phyloP scores from a whole-genome alignment of 2,888 invertebrate genomes.

The Drosophila limbata region DNA sequence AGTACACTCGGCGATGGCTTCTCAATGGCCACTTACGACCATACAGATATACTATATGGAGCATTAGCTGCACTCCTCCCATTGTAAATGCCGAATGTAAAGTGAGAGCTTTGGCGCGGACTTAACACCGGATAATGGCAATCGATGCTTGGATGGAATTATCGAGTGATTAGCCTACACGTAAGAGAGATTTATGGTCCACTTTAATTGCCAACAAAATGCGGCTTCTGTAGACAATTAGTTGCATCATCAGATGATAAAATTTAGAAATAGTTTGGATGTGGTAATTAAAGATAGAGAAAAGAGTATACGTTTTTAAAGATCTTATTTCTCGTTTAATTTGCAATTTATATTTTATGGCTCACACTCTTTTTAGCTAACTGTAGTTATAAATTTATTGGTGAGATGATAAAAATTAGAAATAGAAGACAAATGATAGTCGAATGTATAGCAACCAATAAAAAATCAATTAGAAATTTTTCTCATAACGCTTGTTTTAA shows the following conservation, averaged over 20 bases:
- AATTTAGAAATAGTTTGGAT: neutral
- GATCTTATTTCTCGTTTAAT: neutral
- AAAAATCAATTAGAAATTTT: too few relatives aligned
- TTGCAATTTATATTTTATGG: too few relatives aligned
- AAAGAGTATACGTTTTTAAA: neutral
- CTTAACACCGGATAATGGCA: conserved; percentile 53
- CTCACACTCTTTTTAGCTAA: too few relatives aligned
- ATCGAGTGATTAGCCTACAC: conserved; percentile 21
- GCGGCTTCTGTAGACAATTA: conserved; percentile 2
- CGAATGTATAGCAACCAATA: too few relatives aligned
- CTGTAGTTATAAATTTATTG: too few relatives aligned
- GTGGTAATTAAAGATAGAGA: neutral
- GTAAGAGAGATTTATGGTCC: conserved; percentile 5
- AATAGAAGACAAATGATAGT: too few relatives aligned
- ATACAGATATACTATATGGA: conserved; percentile 31
- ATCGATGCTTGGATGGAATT: conserved; percentile 25
- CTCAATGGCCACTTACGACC: conserved; percentile 55
- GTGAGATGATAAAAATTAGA: too few relatives aligned
- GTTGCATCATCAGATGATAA: neutral
- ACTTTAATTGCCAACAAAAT: conserved; percentile 11
- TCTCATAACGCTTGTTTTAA: too few relatives aligned
- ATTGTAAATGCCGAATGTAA: conserved; percentile 52
- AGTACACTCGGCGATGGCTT: conserved; percentile 50
- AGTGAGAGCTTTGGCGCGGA: conserved; percentile 39
- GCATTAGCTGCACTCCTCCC: conserved; percentile 45